A percentile compares a stretch with the other conserved stretches of the same genome.
Evolutionary conservation across 2,797 vertebrate genomes (phyloP).

Genomic region (Lagodon rhomboides): DNA sequence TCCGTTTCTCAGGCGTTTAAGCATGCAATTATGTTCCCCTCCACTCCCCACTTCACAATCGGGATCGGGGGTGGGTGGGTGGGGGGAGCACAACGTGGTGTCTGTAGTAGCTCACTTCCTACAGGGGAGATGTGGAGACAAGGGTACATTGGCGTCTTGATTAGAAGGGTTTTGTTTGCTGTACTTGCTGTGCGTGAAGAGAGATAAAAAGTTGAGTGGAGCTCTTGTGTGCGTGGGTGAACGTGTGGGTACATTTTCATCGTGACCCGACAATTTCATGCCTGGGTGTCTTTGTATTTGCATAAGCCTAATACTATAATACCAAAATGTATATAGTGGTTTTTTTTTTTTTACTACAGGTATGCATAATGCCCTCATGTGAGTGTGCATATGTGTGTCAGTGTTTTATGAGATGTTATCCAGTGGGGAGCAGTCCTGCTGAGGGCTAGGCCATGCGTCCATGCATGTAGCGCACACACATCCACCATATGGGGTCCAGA

Average conservation of each 20-base stretch:
- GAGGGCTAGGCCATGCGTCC: slow-evolving; percentile 69
- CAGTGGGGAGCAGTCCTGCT: slow-evolving; percentile 63
- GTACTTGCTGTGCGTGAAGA: slow-evolving; percentile 34
- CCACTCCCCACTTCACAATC: slow-evolving; percentile 72
- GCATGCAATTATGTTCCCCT: slow-evolving; percentile 83
- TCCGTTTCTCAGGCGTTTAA: slow-evolving; percentile 84
- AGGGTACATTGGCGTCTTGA: slow-evolving; percentile 41
- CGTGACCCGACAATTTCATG: slow-evolving; percentile 3
- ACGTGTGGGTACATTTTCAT: neutral
- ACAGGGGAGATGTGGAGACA: slow-evolving; percentile 51
- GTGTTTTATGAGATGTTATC: slow-evolving; percentile 75
- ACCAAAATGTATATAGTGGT: too few relatives aligned
- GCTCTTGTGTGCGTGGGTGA: slow-evolving; percentile 3
- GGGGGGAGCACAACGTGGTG: slow-evolving; percentile 68
- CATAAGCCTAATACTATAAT: too few relatives aligned
- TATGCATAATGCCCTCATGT: slow-evolving; percentile 17
- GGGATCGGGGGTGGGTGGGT: slow-evolving; percentile 52
- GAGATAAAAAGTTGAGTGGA: slow-evolving; percentile 32
- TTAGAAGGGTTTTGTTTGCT: slow-evolving; percentile 50
- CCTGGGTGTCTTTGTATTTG: slow-evolving; percentile 2
- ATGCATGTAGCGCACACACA: slow-evolving; percentile 72
- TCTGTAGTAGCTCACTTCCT: slow-evolving; percentile 60
- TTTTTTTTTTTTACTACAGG: neutral
- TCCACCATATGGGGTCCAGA: slow-evolving; percentile 75
- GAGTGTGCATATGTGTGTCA: slow-evolving; percentile 40